These are phyloP conservation scores for Speoplatyrhinus poulsoni DNA, from an alignment of 2,113 vertebrate species.

Conservation along the genomic window DNA sequence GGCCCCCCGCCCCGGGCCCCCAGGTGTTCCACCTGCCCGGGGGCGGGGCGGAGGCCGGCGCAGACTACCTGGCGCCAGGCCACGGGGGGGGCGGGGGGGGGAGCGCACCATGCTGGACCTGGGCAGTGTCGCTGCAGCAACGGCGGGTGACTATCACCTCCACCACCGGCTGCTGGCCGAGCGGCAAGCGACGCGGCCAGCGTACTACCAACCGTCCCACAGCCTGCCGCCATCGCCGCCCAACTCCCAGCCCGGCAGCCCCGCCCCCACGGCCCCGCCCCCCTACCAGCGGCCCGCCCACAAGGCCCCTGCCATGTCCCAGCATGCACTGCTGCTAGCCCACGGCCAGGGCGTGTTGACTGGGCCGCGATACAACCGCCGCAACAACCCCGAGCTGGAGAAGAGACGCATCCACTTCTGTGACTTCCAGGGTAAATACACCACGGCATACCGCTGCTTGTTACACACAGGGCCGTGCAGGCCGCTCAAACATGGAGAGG, in stretches of 20 bases:
- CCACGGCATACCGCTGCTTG: too few species aligned
- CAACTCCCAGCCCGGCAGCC: slow-evolving; percentile 90
- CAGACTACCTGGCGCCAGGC: slow-evolving; percentile 72
- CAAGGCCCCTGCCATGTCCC: slow-evolving; percentile 73
- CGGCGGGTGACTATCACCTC: slow-evolving; percentile 51
- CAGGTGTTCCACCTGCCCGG: slow-evolving; percentile 86
- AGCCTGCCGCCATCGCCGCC: slow-evolving; percentile 88
- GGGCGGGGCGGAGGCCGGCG: slow-evolving; percentile 45
- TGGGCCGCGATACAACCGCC: slow-evolving; percentile 85
- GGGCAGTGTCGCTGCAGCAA: slow-evolving; percentile 67
- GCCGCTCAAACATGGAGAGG: too few species aligned
- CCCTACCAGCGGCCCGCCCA: slow-evolving; percentile 81
- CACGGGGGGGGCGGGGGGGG: slow-evolving; percentile 50
- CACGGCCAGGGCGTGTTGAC: slow-evolving; percentile 82
- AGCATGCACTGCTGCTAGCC: slow-evolving; percentile 72
- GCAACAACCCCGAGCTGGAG: slow-evolving; percentile 92
- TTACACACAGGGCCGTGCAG: too few species aligned
- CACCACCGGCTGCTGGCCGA: slow-evolving; percentile 47
- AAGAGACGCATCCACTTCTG: slow-evolving; percentile 92
- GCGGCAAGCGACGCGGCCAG: slow-evolving; percentile 65
- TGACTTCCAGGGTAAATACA: too few species aligned
- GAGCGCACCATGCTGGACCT: slow-evolving; percentile 82
- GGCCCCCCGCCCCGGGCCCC: slow-evolving; percentile 67
- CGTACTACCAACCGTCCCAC: slow-evolving; percentile 78
- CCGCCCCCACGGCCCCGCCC: slow-evolving; percentile 69